These are phyloP conservation scores for Hafferia zeledoni DNA, from an alignment of 2,797 vertebrate genomes.

Conservation along the genomic window DNA sequence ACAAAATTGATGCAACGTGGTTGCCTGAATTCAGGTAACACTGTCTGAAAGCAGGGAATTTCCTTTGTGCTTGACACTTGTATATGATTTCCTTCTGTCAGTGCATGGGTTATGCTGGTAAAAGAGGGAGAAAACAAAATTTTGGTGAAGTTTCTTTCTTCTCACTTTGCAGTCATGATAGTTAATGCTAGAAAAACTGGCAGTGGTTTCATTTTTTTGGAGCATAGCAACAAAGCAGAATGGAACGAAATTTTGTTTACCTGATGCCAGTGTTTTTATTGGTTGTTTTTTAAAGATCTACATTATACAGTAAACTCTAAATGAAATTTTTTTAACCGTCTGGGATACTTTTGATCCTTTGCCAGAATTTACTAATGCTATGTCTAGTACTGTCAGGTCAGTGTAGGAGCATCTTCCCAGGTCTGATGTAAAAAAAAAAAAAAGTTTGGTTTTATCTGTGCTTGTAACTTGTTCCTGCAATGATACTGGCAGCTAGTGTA, in stretches of 20 bases:
- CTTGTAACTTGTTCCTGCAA: background rate
- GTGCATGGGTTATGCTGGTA: background rate
- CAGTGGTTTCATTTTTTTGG: background rate
- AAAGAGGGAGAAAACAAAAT: background rate
- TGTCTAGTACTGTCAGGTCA: background rate
- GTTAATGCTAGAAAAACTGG: background rate
- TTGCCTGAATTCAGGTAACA: background rate
- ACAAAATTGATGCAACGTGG: rapidly evolving
- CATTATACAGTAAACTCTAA: background rate
- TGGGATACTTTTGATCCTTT: background rate
- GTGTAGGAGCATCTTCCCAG: background rate
- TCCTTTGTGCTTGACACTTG: background rate
- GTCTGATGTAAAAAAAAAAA: background rate
- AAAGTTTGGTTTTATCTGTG: background rate
- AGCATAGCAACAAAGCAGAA: background rate
- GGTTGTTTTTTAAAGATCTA: background rate
- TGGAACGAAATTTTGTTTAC: background rate
- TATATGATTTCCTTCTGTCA: background rate
- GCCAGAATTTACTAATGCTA: background rate
- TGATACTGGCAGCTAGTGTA: background rate
- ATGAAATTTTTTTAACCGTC: background rate
- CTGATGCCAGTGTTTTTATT: background rate
- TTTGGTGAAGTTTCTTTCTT: background rate
- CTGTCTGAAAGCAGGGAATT: background rate
- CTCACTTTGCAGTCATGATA: background rate